Percentiles rank a stretch among this genome's conserved stretches.
Evolutionary conservation across 2,113 vertebrate species (phyloP).

Genomic region (Labeo catla): DNA sequence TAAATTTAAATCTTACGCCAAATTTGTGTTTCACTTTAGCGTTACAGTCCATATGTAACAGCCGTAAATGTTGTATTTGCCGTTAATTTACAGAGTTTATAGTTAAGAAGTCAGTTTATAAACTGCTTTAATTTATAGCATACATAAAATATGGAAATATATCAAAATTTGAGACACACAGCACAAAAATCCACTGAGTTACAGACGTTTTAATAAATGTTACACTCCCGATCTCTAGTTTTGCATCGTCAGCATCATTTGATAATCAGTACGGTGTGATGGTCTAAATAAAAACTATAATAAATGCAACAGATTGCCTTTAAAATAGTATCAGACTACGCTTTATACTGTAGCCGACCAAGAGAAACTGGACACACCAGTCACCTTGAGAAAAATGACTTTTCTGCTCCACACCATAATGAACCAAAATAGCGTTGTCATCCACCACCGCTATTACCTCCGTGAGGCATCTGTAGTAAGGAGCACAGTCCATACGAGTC

Average conservation of each 20-base stretch:
- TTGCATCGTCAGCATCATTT: slow-evolving; percentile 14
- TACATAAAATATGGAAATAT: background rate
- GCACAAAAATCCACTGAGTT: background rate
- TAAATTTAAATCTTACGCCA: background rate
- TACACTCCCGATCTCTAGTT: background rate
- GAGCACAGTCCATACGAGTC: slow-evolving; percentile 20
- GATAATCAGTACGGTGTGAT: background rate
- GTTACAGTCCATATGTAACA: background rate
- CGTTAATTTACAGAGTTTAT: background rate
- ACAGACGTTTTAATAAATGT: background rate
- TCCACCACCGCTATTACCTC: slow-evolving; percentile 19
- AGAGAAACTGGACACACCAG: slow-evolving; percentile 4
- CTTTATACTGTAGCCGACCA: background rate
- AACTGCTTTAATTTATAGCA: background rate
- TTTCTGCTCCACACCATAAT: background rate
- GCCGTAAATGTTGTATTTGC: background rate
- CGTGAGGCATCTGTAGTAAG: background rate
- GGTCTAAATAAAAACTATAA: background rate
- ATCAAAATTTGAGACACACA: background rate
- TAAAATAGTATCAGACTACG: background rate
- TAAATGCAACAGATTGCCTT: background rate
- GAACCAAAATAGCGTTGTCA: slow-evolving; percentile 31
- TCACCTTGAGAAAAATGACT: slow-evolving; percentile 20
- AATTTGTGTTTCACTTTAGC: background rate
- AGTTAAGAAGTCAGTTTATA: background rate